A percentile compares a stretch with the other conserved stretches of the same genome.
phyloP scores from a whole-genome alignment of 2,113 vertebrate genomes.

The Acinonyx jubatus region DNA sequence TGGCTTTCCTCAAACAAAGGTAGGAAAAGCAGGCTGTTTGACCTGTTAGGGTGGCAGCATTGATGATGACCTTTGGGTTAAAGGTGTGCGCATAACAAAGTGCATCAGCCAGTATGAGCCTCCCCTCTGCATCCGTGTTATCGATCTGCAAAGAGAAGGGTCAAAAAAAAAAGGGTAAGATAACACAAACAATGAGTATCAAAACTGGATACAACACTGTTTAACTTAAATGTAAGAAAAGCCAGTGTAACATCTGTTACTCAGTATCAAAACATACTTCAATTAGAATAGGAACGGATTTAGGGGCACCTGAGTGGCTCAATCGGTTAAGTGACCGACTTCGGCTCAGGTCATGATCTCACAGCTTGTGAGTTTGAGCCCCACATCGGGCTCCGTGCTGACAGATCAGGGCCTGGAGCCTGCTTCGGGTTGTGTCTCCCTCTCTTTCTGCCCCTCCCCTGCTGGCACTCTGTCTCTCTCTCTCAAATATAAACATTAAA shows the following conservation, averaged over 20 bases:
- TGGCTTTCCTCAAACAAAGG: not conserved
- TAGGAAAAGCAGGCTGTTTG: not conserved
- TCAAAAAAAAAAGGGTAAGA: not conserved
- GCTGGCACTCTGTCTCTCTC: too few species aligned
- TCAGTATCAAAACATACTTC: not conserved
- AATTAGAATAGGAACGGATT: not conserved
- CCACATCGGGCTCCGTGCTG: too few species aligned
- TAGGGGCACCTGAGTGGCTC: too few species aligned
- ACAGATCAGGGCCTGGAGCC: too few species aligned
- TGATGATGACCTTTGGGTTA: slow-evolving; percentile 92
- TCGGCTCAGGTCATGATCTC: too few species aligned
- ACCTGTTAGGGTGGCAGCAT: slow-evolving; percentile 97
- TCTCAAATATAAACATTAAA: too few species aligned
- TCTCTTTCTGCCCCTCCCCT: too few species aligned
- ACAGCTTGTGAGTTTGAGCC: too few species aligned
- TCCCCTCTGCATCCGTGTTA: slow-evolving; percentile 97
- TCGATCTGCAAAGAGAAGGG: slow-evolving; percentile 88
- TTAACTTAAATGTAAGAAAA: not conserved
- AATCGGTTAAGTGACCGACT: too few species aligned
- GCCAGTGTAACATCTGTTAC: not conserved
- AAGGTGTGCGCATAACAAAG: slow-evolving; percentile 95
- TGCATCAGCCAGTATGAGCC: slow-evolving; percentile 94
- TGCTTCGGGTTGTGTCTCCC: too few species aligned
- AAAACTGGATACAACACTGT: not conserved
- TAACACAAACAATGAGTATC: not conserved